Base-by-base conservation (phyloP, 2,888 invertebrate species). In the Drosophila histrio region DNA sequence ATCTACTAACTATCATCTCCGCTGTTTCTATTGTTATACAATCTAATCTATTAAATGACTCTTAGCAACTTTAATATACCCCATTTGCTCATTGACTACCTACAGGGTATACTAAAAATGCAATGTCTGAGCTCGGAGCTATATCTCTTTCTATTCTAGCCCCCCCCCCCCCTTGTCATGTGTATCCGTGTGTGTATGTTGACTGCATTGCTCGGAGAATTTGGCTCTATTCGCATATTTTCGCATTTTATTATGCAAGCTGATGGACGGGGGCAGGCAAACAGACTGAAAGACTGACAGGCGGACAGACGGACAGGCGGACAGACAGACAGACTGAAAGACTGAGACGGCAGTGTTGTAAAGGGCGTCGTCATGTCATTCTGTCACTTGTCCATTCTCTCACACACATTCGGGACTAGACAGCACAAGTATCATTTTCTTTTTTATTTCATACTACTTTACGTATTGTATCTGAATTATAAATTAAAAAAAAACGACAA, bases 201-300 rank as follows among this genome's bases (percentile, higher is more conserved):
- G 46, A 60, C 52, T 67, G 79, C 43, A 43, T 62, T 72, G 56
- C 67, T 68, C 60, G 62, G 67, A 72, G 76, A 63, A 77, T 81
- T 87, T 88, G 79, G 61, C 68, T 87, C 56, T 62, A 77, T 84
- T 88, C 87, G 84, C 85, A 87, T 87, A 77, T 88, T 77, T 88
- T 88, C 82, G 81, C 89, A 89, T 90, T 88, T 88, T 89, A 89
- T 90, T 90, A 89, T 90, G 87, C 89, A 86, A 85, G 86, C 72
- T 84, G 72, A 67, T 65, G 72, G 80, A 70, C 80, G 47, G 59
- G 53, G 65, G 71, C 78, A 66, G 73, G 50, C 76, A 74, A 56
- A 59, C 44, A 65, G 53, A 66, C 58, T 46, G 64, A 63, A 49
- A 68, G 66, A 72, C 75, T 60, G 72, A 44, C 36, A 44, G 38